These are phyloP conservation scores for Theocolax elegans DNA, from an alignment of 1,140 invertebrate genomes.

Conservation along the genomic window DNA sequence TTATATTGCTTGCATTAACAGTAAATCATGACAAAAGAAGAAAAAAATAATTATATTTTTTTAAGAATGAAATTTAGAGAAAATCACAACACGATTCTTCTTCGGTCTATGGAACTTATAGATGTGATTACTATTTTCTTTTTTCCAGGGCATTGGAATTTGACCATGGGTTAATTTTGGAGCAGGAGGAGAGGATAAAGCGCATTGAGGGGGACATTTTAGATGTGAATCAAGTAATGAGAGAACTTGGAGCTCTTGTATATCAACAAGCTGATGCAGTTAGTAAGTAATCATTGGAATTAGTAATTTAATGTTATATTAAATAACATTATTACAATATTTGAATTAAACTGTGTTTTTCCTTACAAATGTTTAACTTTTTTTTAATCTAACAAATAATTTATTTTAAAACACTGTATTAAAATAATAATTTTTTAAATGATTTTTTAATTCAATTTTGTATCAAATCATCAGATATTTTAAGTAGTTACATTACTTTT, in stretches of 20 bases:
- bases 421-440: neutral
- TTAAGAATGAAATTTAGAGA: constrained; percentile 15
- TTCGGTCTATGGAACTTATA: too few species aligned
- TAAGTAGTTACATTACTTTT: too few species aligned
- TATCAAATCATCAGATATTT: too few species aligned
- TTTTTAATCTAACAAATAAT: neutral
- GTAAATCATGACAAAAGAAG: constrained; percentile 21
- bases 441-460: too few species aligned
- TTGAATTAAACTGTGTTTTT: too few species aligned
- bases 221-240: constrained; percentile 93
- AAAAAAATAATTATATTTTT: constrained; percentile 16
- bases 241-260: constrained; percentile 84
- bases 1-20: constrained; percentile 24
- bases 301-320: too few species aligned
- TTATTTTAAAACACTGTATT: neutral
- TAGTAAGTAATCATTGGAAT: constrained; percentile 71
- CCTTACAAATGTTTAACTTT: neutral
- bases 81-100: too few species aligned
- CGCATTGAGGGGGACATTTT: constrained; percentile 86
- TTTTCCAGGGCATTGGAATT: constrained; percentile 72
- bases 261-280: constrained; percentile 84
- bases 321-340: too few species aligned
- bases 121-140: constrained; percentile 8
- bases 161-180: constrained; percentile 79
- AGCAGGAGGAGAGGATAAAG: constrained; percentile 78